Evolutionary conservation across 2,888 invertebrate genomes (phyloP).

Genomic region (Homarus gammarus): DNA sequence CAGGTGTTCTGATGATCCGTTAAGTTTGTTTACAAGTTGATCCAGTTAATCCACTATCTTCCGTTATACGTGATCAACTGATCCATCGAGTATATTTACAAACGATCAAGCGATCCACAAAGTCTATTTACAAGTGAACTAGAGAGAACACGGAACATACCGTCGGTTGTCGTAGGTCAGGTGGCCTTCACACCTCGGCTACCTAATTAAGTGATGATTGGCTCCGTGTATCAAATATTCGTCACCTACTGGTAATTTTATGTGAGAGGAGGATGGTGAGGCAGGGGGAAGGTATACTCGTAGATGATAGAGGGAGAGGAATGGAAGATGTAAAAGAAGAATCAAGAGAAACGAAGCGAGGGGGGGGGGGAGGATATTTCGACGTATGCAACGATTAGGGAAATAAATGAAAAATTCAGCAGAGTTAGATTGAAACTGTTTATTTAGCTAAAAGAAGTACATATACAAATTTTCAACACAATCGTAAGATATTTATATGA

Average conservation of each 20-base stretch:
- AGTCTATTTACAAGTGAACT: too few relatives aligned
- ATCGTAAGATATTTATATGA: too few relatives aligned
- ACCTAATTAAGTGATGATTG: conserved; percentile 46
- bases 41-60: too few relatives aligned
- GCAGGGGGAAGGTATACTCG: conserved; percentile 7
- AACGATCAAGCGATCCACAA: background rate
- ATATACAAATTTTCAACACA: too few relatives aligned
- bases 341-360: background rate
- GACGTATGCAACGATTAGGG: background rate
- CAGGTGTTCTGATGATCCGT: background rate
- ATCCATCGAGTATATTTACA: background rate
- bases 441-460: too few relatives aligned
- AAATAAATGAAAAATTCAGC: background rate
- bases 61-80: conserved; percentile 12
- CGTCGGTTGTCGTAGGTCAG: conserved; percentile 11
- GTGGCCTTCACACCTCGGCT: conserved; percentile 24
- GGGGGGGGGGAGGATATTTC: background rate
- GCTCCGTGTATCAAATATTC: conserved; percentile 34
- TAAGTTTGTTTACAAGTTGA: background rate
- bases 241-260: conserved; percentile 23
- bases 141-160: background rate
- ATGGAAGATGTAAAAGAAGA: too few relatives aligned
- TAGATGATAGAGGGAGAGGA: background rate
- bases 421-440: too few relatives aligned
- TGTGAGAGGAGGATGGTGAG: conserved; percentile 16